Evolutionary conservation across 2,113 vertebrate species (phyloP), one percentile per base, ranked within the genome.

Genomic region (Halichoeres trimaculatus): DNA sequence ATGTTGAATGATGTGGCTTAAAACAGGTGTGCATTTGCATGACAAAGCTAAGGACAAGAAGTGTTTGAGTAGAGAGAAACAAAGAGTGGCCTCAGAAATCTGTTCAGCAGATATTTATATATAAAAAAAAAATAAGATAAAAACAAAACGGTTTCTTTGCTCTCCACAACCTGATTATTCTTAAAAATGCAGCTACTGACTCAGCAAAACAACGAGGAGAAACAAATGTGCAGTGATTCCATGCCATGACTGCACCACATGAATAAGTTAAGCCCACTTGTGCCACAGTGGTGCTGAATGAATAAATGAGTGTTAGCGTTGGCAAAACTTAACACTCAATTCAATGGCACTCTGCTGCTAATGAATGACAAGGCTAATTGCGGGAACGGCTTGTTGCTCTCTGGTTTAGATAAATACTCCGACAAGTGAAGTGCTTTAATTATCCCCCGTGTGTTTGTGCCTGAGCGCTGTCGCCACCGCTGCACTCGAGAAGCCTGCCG

Each of bases 401-500:
- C 91, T 93, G 93, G 93, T 96, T 98, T 95, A 96, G 96, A 97
- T 96, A 97, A 98, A 96, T 95, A 97, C 96, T 96, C 95, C 93
- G 96, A 91, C 92, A 90, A 90, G 94, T 96, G 95, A 96, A 97
- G 96, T 95, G 95, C 94, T 95, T 95, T 98, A 97, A 98, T 98
- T 97, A 96, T 94, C 94, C 94, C 96, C 95, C 93, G 95, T 90
- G 95, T 96, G 95, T 97, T 97, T 96, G 96, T 96, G 95, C 83
- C 83, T 83, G 83, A 77, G 78, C 60, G 66, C 76, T 26, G 72
- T 45, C 64, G 69, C 71, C 80, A 17, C 81, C 22, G 74, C 80
- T 81, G 83, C 88, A 85, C 86, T 86, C 64, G 84, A 91, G 84
- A 86, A 76, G 85, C 81, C 95, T 96, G 95, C 95, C 93, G 95